Evolutionary conservation across 2,888 invertebrate species (phyloP), one percentile per base, ranked within the genome.

Genomic region (Molorchus minor): DNA sequence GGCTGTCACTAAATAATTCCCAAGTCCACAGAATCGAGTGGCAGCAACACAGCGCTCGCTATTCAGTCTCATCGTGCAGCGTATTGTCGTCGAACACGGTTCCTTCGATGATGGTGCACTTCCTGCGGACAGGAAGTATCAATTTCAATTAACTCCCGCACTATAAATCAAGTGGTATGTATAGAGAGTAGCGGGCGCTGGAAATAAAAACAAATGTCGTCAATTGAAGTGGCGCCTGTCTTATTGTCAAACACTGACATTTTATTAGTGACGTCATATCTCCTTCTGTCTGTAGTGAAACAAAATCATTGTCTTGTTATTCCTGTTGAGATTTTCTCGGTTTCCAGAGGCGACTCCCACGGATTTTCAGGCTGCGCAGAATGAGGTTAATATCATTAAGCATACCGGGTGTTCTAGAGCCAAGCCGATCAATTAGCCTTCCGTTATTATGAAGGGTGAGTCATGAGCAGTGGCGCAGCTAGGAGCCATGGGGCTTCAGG

Each of bases 181-280:
- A 78, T 70, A 75, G 75, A 77, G 72, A 74, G 73, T 72, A 73
- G 71, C 75, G 74, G 75, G 75, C 77, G 72, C 72, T 77, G 73
- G 76, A 76, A 76, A 78, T 75, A 73, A 76, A 79, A 78, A 77
- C 77, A 73, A 77, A 77, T 73, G 75, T 71, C 71, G 69, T 77
- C 78, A 79, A 79, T 79, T 79, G 78, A 73, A 77, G 75, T 79
- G 79, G 79, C 79, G 79, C 79, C 79, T 76, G 72, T 73, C 77
- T 75, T 77, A 76, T 75, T 78, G 73, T 73, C 69, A 71, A 72
- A 69, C 60, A 60, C 63, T 68, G 72, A 69, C 69, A 71, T 71
- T 65, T 73, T 71, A 71, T 71, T 68, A 69, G 62, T 75, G 71
- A 71, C 75, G 71, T 75, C 75, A 73, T n/a, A n/a, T 61, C 61